Percentiles rank a stretch among this genome's conserved stretches.
Evolutionary conservation across 2,888 invertebrate genomes (phyloP).

Genomic region (Sussaba pulchella): DNA sequence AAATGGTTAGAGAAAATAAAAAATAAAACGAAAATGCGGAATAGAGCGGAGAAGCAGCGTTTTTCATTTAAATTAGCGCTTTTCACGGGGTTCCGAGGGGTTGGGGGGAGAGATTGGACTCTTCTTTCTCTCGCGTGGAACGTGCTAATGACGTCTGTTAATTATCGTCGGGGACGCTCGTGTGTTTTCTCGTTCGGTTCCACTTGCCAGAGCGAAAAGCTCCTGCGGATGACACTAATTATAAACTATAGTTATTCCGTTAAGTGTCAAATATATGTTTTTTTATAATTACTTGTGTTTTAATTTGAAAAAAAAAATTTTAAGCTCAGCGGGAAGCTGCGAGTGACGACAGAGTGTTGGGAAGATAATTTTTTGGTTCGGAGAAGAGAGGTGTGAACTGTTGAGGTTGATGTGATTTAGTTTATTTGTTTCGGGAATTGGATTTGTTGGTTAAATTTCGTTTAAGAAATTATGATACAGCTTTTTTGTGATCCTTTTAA

Average conservation of each 20-base stretch:
- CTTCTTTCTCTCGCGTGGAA: not conserved
- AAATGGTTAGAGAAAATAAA: not conserved
- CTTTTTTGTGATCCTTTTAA: not conserved
- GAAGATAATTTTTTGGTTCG: not conserved
- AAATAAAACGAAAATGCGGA: constrained; percentile 18
- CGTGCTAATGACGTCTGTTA: constrained; percentile 47
- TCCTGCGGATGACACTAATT: constrained; percentile 24
- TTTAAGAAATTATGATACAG: not conserved
- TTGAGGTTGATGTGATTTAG: not conserved
- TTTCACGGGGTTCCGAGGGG: constrained; percentile 9
- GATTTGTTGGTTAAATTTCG: not conserved
- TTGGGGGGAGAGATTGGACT: no score
- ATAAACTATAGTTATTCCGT: not conserved
- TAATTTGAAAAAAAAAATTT: no score
- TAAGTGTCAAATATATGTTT: constrained; percentile 6
- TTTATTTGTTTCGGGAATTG: not conserved
- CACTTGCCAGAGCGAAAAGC: not conserved
- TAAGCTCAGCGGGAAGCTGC: no score
- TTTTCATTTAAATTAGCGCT: constrained; percentile 47
- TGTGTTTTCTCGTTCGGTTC: not conserved
- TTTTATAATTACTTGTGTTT: not conserved
- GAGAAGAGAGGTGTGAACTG: not conserved
- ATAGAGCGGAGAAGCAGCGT: not conserved
- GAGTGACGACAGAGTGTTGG: not conserved
- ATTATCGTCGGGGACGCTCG: constrained; percentile 29